Conservation (phyloP, 2,113 vertebrate species). For the Rhynchomys soricoides region DNA sequence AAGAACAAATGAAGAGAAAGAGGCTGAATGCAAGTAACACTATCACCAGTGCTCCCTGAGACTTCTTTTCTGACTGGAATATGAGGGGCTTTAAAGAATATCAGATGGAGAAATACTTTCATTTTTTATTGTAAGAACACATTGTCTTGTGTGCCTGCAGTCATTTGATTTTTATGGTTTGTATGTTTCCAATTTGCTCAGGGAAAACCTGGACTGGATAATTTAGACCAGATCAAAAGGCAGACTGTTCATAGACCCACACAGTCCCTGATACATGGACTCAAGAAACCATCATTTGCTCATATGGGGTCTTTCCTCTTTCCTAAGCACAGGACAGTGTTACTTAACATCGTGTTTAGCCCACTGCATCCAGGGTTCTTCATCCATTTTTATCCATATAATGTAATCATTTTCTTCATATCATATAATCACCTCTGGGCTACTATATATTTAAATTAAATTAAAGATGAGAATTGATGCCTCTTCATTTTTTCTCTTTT, state of each 20-base stretch:
- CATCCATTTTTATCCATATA: neutral
- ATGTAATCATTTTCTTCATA: neutral
- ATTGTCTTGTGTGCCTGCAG: constrained; percentile 58
- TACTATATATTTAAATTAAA: constrained; percentile 46
- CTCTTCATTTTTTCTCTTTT: neutral
- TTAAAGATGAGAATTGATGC: constrained; percentile 37
- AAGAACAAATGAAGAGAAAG: neutral
- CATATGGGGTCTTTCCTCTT: constrained; percentile 34
- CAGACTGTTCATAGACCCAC: constrained; percentile 48
- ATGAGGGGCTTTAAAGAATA: constrained; percentile 17
- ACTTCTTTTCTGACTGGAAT: constrained; percentile 39
- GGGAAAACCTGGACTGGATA: constrained; percentile 46
- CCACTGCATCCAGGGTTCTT: neutral
- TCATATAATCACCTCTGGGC: neutral
- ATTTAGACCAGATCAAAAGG: constrained; percentile 68
- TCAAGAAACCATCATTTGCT: constrained; percentile 42
- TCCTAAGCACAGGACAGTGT: constrained; percentile 23
- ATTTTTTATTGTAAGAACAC: constrained; percentile 30
- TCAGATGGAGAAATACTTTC: neutral
- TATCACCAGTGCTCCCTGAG: neutral
- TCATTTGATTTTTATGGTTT: constrained; percentile 76
- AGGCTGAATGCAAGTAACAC: neutral
- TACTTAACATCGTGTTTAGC: constrained; percentile 40
- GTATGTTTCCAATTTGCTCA: constrained; percentile 75
- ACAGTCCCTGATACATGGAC: constrained; percentile 35